Percentiles rank a stretch among this genome's conserved stretches.
These are phyloP conservation scores for Eristalis intricaria DNA, from an alignment of 2,888 invertebrate genomes.

Conservation along the genomic window DNA sequence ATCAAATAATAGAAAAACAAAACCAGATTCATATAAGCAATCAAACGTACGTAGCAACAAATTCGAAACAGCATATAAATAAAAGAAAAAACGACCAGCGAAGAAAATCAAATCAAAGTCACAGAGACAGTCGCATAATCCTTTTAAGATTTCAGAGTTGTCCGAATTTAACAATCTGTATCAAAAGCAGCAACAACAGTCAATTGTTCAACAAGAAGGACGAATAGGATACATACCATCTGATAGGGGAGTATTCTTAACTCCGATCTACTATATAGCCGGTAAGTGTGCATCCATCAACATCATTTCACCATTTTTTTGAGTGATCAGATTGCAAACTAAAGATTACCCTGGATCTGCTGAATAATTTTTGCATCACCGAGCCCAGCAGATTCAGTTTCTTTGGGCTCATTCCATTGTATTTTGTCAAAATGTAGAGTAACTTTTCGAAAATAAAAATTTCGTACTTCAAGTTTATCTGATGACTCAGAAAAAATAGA, in stretches of 20 bases:
- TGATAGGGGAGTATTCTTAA: slow-evolving; percentile 66
- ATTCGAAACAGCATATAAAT: neutral
- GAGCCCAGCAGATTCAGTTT: neutral
- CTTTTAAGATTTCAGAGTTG: slow-evolving; percentile 46
- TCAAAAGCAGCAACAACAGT: slow-evolving; percentile 67
- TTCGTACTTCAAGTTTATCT: no score
- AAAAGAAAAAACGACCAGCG: neutral
- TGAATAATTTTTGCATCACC: neutral
- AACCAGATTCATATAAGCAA: neutral
- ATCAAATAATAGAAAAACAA: no score
- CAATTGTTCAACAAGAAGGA: slow-evolving; percentile 57
- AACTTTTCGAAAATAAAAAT: no score
- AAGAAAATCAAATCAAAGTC: neutral
- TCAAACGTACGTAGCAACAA: neutral
- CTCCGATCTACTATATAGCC: slow-evolving; percentile 68
- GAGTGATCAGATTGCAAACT: neutral
- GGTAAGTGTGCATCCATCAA: slow-evolving; percentile 36
- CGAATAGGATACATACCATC: slow-evolving; percentile 65
- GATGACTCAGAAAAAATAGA: no score
- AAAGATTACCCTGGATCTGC: neutral
- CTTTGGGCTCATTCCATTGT: neutral
- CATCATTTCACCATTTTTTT: neutral
- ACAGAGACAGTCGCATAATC: neutral
- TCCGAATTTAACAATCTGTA: slow-evolving; percentile 69
- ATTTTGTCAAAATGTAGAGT: no score